Evolutionary conservation across 2,888 invertebrate genomes (phyloP).

Genomic region (Pteria penguin): DNA sequence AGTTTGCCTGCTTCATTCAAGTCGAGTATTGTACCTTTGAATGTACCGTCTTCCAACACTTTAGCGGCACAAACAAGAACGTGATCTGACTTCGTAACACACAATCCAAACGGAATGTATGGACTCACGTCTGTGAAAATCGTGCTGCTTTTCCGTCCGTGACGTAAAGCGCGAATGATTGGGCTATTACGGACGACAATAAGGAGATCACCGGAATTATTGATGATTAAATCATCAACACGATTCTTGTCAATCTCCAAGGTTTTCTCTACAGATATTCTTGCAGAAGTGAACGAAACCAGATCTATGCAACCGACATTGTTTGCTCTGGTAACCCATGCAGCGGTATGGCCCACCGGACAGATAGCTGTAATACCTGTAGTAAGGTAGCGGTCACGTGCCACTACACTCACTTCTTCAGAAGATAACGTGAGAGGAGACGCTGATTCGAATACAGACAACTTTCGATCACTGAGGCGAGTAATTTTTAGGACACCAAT

Average conservation of each 20-base stretch:
- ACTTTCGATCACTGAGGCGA: background rate
- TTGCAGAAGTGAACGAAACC: background rate
- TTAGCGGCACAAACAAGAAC: background rate
- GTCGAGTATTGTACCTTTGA: background rate
- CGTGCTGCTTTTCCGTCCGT: background rate
- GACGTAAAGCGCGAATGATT: background rate
- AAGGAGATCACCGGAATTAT: background rate
- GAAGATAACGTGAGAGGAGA: background rate
- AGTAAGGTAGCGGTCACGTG: background rate
- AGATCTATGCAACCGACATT: background rate
- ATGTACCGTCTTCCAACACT: background rate
- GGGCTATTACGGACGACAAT: conserved; percentile 1
- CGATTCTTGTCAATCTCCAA: background rate
- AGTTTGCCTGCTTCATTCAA: background rate
- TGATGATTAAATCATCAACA: background rate
- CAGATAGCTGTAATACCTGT: conserved; percentile 7
- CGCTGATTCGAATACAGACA: background rate
- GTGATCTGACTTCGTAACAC: background rate
- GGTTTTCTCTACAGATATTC: background rate
- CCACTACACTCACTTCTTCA: background rate
- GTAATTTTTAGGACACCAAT: background rate
- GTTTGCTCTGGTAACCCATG: conserved; percentile 1
- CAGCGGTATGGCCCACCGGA: background rate
- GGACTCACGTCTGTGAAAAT: background rate
- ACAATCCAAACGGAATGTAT: conserved; percentile 1